Base-by-base conservation (phyloP, 2,888 invertebrate genomes). In the Spisula solida region DNA sequence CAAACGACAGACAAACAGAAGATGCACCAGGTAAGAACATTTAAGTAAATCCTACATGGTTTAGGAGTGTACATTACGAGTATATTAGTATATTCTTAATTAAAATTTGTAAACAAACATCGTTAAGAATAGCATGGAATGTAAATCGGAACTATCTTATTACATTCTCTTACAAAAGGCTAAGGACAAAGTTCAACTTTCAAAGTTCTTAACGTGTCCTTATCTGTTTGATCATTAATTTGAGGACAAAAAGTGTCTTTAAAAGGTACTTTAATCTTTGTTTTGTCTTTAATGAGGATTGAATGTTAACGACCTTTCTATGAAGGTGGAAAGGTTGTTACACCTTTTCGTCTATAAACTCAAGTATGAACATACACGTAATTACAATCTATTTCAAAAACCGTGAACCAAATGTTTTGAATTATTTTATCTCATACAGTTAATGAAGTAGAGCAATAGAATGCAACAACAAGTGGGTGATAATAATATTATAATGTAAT, bases 11-110 rank as follows among this genome's bases (percentile, higher is more conserved):
- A 56, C 82, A 75, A 34, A 14, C 78, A 29, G 75, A 87, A 1
- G 81, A 82, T 14, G 25, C 51, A n/a, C 87, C 87, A 41, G 75
- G 87, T 87, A 87, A 41, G 70, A 29, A 14, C 16, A 56, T 56
- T 56, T 20, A 18, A 20, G 5, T n/a, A 18, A 18, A n/a, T n/a
- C 14, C 6, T 56, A 20, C 56, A 20, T 56, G 18, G 18, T 20
- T 20, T 20, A 56, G 10, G 55, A 55, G 18, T 55, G 14, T 55
- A 51, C 14, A 51, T 14, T 14, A 51, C 14, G 14, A 10, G 51
- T n/a, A n/a, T n/a, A n/a, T n/a, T n/a, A n/a, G n/a, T 41, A 41
- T 5, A 41, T 41, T 41, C 8, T 41, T 41, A 41, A 41, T n/a
- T n/a, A n/a, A n/a, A n/a, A n/a, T 41, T 41, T 8, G 41, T 41